Evolutionary conservation across 2,888 invertebrate genomes (phyloP).

Genomic region (Rhagophthalmus giganteus): DNA sequence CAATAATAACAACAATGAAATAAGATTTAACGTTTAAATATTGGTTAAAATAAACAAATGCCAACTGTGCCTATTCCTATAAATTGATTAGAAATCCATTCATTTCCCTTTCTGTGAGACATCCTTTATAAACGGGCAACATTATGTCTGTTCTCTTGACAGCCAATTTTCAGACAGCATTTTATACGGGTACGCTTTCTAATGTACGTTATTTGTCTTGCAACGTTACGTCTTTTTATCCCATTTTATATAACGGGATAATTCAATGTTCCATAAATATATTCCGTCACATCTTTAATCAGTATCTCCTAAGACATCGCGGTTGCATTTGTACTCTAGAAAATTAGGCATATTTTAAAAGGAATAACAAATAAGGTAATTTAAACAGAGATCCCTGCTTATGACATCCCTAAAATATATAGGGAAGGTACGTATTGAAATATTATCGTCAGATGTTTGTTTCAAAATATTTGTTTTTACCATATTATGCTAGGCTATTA

Average conservation of each 20-base stretch:
- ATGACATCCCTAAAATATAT: too few relatives aligned
- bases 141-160: slow-evolving; percentile 25
- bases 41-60: slow-evolving; percentile 9
- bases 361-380: too few relatives aligned
- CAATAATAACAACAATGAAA: too few relatives aligned
- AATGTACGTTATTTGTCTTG: slow-evolving; percentile 25
- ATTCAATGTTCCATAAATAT: slow-evolving; percentile 23
- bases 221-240: slow-evolving; percentile 22
- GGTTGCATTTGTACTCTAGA: too few relatives aligned
- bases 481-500: too few relatives aligned
- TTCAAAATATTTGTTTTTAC: too few relatives aligned
- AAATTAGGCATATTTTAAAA: too few relatives aligned
- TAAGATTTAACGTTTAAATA: too few relatives aligned
- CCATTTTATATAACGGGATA: slow-evolving; percentile 20
- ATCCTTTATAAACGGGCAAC: slow-evolving; percentile 21
- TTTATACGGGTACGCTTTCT: slow-evolving; percentile 26
- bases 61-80: slow-evolving; percentile 9
- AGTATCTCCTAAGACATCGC: background rate
- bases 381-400: too few relatives aligned
- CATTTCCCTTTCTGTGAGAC: slow-evolving; percentile 14
- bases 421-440: too few relatives aligned
- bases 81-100: slow-evolving; percentile 23
- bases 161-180: slow-evolving; percentile 24
- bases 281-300: slow-evolving; percentile 17
- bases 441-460: too few relatives aligned